Evolutionary conservation across 2,888 invertebrate genomes (phyloP).

Genomic region (Pardosa pseudoannulata): DNA sequence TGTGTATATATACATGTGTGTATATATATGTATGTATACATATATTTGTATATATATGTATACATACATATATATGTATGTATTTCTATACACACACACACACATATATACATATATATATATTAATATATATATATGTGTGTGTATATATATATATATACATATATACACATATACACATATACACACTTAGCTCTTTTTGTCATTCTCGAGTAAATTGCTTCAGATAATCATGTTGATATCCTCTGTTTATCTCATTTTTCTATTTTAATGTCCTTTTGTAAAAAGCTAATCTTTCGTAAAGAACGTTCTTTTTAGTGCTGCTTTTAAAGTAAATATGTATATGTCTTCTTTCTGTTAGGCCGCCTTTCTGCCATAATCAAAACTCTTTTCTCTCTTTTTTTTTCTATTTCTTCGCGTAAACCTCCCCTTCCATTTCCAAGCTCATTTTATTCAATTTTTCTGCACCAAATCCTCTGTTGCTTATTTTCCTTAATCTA

Average conservation of each 20-base stretch:
- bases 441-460: constrained; percentile 8
- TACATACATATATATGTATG: too few species aligned
- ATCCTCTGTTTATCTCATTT: neutral
- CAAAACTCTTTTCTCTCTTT: neutral
- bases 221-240: neutral
- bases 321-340: neutral
- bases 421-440: neutral
- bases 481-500: constrained; percentile 15
- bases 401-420: too few species aligned
- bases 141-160: too few species aligned
- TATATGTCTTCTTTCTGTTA: neutral
- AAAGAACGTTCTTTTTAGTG: neutral
- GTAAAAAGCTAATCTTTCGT: neutral
- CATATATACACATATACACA: too few species aligned
- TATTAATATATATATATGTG: too few species aligned
- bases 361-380: neutral
- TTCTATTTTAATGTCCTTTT: neutral
- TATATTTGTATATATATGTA: too few species aligned
- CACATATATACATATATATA: too few species aligned
- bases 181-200: too few species aligned
- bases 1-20: too few species aligned
- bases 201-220: neutral
- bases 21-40: too few species aligned
- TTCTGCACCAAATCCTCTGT: constrained; percentile 11
- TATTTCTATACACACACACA: too few species aligned